A percentile compares a stretch with the other conserved stretches of the same genome.
These are phyloP conservation scores for Macrophya alboannulata DNA, from an alignment of 2,888 invertebrate species.

Conservation along the genomic window DNA sequence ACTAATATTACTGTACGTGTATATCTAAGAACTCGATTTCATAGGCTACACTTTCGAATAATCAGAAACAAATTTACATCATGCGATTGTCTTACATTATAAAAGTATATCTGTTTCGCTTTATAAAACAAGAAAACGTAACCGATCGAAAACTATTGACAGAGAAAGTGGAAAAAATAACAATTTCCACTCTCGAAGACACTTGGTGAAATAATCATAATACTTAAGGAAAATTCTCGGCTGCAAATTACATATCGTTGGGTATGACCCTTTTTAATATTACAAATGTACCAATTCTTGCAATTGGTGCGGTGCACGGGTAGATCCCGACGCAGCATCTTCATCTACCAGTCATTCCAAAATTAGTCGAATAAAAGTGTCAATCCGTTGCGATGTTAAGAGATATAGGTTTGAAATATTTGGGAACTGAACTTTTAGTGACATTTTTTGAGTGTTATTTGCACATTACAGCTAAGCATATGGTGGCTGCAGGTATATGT, in stretches of 20 bases:
- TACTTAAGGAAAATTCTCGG: neutral
- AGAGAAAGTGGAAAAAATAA: slow-evolving; percentile 31
- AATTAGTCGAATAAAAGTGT: neutral
- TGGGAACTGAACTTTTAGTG: neutral
- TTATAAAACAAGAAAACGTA: neutral
- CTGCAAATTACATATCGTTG: neutral
- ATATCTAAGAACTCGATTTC: neutral
- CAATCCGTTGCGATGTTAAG: neutral
- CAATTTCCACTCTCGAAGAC: neutral
- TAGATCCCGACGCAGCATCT: neutral
- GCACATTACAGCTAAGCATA: slow-evolving; percentile 28
- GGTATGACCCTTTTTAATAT: neutral
- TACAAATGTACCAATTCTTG: neutral
- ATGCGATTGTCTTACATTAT: neutral
- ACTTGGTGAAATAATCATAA: neutral
- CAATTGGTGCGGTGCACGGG: neutral
- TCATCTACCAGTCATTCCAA: neutral
- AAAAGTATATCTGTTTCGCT: neutral
- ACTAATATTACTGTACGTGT: neutral
- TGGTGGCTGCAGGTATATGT: slow-evolving; percentile 17
- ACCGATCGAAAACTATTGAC: neutral
- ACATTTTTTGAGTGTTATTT: neutral
- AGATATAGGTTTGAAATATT: neutral
- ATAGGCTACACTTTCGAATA: neutral
- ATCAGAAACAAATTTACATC: neutral